phyloP scores from a whole-genome alignment of 1,140 invertebrate genomes.

The Cyphomyrmex costatus region DNA sequence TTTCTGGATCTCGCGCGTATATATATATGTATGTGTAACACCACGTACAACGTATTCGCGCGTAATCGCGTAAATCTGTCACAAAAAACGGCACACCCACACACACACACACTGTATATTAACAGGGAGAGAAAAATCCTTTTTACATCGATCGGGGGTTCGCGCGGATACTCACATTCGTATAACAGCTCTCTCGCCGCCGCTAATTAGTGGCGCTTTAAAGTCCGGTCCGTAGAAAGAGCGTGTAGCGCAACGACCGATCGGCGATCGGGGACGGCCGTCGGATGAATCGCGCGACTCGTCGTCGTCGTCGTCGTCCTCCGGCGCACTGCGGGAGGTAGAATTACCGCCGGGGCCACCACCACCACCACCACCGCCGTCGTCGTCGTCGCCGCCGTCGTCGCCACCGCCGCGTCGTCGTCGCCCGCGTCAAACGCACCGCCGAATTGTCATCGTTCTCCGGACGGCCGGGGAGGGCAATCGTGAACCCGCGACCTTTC shows the following conservation, averaged over 20 bases:
- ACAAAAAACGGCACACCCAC: background rate
- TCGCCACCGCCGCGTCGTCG: background rate
- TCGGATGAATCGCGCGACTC: background rate
- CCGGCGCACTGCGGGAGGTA: slow-evolving; percentile 32
- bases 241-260: background rate
- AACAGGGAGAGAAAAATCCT: background rate
- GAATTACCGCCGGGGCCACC: background rate
- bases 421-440: slow-evolving; percentile 52
- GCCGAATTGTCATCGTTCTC: slow-evolving; percentile 68
- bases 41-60: background rate
- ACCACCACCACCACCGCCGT: no score
- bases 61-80: slow-evolving; percentile 3
- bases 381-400: background rate
- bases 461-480: slow-evolving; percentile 31
- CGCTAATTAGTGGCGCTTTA: no score
- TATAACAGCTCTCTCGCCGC: no score
- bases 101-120: background rate
- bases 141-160: no score
- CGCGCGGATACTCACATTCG: background rate
- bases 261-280: slow-evolving; percentile 23
- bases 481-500: slow-evolving; percentile 73
- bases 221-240: background rate
- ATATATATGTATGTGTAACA: background rate
- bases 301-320: slow-evolving; percentile 44
- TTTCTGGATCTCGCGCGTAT: background rate